A percentile compares a stretch with the other conserved stretches of the same genome.
Evolutionary conservation across 2,113 vertebrate species (phyloP).

Genomic region (Calidris pugnax): DNA sequence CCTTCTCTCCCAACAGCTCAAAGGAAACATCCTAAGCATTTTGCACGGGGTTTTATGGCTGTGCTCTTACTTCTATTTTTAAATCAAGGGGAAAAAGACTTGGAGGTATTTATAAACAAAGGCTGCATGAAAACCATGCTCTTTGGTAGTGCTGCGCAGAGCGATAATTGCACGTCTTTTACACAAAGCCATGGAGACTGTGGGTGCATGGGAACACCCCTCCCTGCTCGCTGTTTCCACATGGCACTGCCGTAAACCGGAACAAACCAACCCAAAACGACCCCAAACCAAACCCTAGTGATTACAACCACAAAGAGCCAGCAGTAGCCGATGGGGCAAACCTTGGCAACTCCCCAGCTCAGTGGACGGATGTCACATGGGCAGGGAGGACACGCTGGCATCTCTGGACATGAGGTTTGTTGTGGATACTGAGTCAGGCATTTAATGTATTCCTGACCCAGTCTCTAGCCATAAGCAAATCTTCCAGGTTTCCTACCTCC

Average conservation of each 20-base stretch:
- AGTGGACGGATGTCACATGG: fast-evolving
- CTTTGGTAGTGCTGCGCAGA: not conserved
- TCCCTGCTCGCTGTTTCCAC: not conserved
- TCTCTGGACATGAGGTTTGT: not conserved
- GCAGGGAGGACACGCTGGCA: fast-evolving
- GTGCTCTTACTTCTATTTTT: conserved; percentile 20
- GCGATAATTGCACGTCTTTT: not conserved
- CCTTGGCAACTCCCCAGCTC: fast-evolving
- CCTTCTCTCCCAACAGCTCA: not conserved
- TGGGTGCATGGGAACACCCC: not conserved
- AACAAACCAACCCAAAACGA: not conserved
- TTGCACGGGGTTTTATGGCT: not conserved
- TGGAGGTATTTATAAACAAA: conserved; percentile 42
- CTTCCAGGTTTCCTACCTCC: not conserved
- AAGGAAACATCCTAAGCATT: conserved; percentile 27
- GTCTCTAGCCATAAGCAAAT: not conserved
- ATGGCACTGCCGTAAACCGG: not conserved
- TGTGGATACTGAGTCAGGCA: not conserved
- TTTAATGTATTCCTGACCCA: not conserved
- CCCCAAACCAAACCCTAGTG: not conserved
- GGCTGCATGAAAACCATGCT: not conserved
- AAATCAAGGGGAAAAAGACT: not conserved
- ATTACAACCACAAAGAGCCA: not conserved
- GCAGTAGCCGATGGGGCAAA: not conserved
- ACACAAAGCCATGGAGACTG: not conserved